These are phyloP conservation scores for Pteronotus mesoamericanus DNA, from an alignment of 2,797 vertebrate species.

Conservation along the genomic window DNA sequence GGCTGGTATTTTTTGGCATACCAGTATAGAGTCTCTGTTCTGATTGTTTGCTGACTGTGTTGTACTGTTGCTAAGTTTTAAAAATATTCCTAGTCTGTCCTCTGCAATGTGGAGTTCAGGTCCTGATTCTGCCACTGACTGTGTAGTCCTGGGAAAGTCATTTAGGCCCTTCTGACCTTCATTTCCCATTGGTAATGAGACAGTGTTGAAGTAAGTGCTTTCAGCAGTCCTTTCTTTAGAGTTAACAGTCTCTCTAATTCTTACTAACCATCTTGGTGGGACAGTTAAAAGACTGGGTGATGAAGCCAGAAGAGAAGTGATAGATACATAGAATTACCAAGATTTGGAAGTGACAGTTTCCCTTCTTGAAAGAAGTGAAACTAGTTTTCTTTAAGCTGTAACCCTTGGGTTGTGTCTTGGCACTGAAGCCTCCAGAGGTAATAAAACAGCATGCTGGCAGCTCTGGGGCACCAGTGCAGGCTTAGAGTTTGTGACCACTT, in stretches of 20 bases:
- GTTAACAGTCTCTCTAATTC: background rate
- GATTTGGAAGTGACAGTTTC: background rate
- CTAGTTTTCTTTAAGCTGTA: background rate
- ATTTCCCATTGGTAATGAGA: background rate
- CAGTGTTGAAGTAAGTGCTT: background rate
- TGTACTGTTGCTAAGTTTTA: background rate
- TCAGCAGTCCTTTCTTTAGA: background rate
- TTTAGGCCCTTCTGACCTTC: background rate
- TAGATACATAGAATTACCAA: background rate
- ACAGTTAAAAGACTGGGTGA: background rate
- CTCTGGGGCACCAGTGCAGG: background rate
- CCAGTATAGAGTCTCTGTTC: background rate
- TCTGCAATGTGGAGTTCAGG: background rate
- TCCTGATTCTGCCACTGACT: background rate
- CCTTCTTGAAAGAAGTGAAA: background rate
- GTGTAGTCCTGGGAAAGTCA: background rate
- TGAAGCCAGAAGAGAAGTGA: background rate
- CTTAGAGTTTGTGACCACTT: constrained; percentile 24
- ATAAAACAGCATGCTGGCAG: constrained; percentile 48
- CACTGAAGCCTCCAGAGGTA: background rate
- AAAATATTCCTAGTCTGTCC: background rate
- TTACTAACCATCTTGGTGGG: background rate
- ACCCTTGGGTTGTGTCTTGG: background rate
- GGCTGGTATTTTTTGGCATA: background rate
- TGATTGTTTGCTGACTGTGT: background rate